These are phyloP conservation scores for Phalanger gymnotis DNA, from an alignment of 2,797 vertebrate species.

Conservation along the genomic window DNA sequence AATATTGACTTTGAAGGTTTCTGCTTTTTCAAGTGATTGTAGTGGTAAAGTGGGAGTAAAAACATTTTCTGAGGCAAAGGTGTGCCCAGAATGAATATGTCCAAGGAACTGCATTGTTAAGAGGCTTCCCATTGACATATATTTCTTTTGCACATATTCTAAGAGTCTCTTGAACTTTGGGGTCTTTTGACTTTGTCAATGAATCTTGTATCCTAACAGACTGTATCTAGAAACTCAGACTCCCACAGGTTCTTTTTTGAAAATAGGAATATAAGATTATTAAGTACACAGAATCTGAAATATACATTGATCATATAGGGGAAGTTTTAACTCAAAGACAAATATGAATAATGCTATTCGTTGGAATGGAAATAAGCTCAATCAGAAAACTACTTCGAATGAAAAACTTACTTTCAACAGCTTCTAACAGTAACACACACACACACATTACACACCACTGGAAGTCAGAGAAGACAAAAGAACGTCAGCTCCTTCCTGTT, in stretches of 20 bases:
- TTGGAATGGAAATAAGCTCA: not conserved
- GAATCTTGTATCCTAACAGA: not conserved
- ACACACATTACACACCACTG: not conserved
- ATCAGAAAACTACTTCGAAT: not conserved
- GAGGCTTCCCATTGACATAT: not conserved
- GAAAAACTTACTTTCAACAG: not conserved
- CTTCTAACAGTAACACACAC: not conserved
- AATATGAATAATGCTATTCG: not conserved
- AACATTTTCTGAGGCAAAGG: not conserved
- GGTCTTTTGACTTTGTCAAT: not conserved
- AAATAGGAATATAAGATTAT: not conserved
- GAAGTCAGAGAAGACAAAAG: not conserved
- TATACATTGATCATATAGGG: not conserved
- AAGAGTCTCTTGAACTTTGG: not conserved
- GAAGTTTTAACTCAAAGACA: not conserved
- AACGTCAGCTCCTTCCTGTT: not conserved
- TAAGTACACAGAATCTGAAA: not conserved
- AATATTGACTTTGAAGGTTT: slow-evolving; percentile 42
- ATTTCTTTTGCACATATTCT: not conserved
- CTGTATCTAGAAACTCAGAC: not conserved
- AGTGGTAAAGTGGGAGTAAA: slow-evolving; percentile 19
- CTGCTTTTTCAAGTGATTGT: slow-evolving; percentile 31
- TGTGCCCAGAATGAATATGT: not conserved
- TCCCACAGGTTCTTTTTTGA: not conserved
- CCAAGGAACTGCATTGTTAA: not conserved